Evolutionary conservation across 2,113 vertebrate species (phyloP).

Genomic region (Stegostoma tigrinum): DNA sequence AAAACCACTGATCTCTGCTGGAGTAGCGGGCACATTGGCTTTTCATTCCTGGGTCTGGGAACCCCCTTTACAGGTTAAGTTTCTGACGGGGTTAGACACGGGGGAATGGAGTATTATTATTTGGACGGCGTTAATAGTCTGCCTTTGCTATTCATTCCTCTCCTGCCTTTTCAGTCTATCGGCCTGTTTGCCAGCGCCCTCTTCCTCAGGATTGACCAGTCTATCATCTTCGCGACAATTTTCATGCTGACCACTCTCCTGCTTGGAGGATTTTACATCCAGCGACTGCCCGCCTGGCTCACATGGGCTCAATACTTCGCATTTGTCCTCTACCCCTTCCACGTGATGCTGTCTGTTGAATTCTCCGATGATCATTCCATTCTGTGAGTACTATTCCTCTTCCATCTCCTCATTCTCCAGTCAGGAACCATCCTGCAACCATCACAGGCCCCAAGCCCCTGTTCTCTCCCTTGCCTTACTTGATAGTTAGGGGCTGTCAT

Average conservation of each 20-base stretch:
- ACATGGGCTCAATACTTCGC: neutral
- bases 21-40: too few species aligned
- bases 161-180: neutral
- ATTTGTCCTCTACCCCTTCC: neutral
- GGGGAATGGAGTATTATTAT: too few species aligned
- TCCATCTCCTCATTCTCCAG: too few species aligned
- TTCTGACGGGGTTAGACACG: too few species aligned
- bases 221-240: neutral
- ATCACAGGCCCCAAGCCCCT: too few species aligned
- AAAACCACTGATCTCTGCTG: too few species aligned
- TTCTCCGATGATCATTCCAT: neutral
- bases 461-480: too few species aligned
- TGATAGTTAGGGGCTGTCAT: too few species aligned
- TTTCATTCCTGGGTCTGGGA: too few species aligned
- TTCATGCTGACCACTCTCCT: neutral
- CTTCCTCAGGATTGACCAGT: neutral
- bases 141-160: neutral
- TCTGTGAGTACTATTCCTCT: neutral
- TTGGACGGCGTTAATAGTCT: neutral
- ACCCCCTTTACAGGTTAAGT: too few species aligned
- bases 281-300: neutral
- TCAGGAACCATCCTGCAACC: too few species aligned
- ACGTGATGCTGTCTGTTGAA: neutral
- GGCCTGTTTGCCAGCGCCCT: neutral
- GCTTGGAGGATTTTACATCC: neutral